A percentile compares a stretch with the other conserved stretches of the same genome.
These are phyloP conservation scores for Xenopus borealis DNA, from an alignment of 2,113 vertebrate genomes.

Conservation along the genomic window DNA sequence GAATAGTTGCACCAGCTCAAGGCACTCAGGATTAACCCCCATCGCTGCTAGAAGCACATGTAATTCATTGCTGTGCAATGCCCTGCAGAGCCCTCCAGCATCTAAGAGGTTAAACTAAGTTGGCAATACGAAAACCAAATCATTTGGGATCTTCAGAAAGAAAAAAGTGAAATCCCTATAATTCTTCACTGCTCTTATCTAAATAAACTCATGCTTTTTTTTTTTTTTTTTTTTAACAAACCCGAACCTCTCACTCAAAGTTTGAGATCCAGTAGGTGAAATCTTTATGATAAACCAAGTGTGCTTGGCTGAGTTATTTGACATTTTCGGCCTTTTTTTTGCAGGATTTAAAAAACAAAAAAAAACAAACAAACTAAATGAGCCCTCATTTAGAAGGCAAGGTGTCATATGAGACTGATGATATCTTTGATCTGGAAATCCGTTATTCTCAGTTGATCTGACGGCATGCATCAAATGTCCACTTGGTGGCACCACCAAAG, in stretches of 20 bases:
- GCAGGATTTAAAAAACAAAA: constrained; percentile 32
- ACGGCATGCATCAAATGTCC: constrained; percentile 93
- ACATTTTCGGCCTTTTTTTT: neutral
- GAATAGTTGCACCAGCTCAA: constrained; percentile 72
- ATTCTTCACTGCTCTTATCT: neutral
- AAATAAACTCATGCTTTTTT: neutral
- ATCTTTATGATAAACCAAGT: constrained; percentile 34
- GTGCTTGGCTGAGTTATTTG: constrained; percentile 7
- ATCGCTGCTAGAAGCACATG: constrained; percentile 20
- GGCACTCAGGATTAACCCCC: constrained; percentile 74
- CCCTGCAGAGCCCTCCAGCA: constrained; percentile 21
- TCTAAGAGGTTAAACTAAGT: constrained; percentile 58
- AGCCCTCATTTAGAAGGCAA: constrained; percentile 37
- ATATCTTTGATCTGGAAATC: constrained; percentile 44
- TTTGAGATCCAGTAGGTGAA: constrained; percentile 29
- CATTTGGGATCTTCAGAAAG: constrained; percentile 11
- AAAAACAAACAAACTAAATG: constrained; percentile 30
- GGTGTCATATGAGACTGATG: constrained; percentile 32
- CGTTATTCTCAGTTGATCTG: constrained; percentile 79
- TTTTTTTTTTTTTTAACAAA: constrained; percentile 1
- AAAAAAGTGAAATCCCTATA: constrained; percentile 27
- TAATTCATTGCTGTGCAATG: constrained; percentile 1
- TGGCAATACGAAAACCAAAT: constrained; percentile 64
- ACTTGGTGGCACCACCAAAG: constrained; percentile 91
- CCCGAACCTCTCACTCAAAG: constrained; percentile 24